Base-by-base conservation (phyloP, 1,140 invertebrate species). In the Drosophila hydei region DNA sequence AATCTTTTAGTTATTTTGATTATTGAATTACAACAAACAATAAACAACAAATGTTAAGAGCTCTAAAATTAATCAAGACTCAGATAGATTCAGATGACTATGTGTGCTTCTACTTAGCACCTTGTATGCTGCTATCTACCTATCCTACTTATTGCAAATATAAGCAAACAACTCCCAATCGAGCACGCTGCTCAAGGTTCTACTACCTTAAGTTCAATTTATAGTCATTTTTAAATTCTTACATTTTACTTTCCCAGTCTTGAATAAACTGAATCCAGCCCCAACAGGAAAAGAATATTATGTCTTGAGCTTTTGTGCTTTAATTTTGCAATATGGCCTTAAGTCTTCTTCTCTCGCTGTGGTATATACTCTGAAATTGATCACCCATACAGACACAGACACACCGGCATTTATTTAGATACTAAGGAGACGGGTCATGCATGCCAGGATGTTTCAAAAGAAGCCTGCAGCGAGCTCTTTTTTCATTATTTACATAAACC, bases 401-500 rank as follows among this genome's bases (percentile, higher is more conserved):
- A 9, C 33, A 48, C 11, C 12, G 25, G 21, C 23, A 50, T 43
- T 23, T 40, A 54, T 14, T 23, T 14, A 16, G 45, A 18, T 25
- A 42, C 18, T 36, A 6, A 7, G 38, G 14, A 27, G 33, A 9
- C 21, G 21, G 12, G 27, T 7, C 62, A 65, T 55, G 52, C 25
- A 51, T 27, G 62, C 25, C 54, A 36, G 40, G 67, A 76, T 72
- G 61, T 87, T 70, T 65, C n/a, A 16, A 38, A 72, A 59, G 55
- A 33, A 61, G 63, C 79, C 80, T 80, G 77, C 73, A 84, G 81
- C 73, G 4, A 74, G 56, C 62, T 52, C 65, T 50, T 65, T 67
- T 79, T 89, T 79, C 77, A 81, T 81, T 89, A 89, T 89, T 89
- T 89, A 87, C 85, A 89, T 89, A 89, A 89, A 89, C 87, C 87